phyloP scores from a whole-genome alignment of 1,140 invertebrate species.

The Saxidomus purpurata region DNA sequence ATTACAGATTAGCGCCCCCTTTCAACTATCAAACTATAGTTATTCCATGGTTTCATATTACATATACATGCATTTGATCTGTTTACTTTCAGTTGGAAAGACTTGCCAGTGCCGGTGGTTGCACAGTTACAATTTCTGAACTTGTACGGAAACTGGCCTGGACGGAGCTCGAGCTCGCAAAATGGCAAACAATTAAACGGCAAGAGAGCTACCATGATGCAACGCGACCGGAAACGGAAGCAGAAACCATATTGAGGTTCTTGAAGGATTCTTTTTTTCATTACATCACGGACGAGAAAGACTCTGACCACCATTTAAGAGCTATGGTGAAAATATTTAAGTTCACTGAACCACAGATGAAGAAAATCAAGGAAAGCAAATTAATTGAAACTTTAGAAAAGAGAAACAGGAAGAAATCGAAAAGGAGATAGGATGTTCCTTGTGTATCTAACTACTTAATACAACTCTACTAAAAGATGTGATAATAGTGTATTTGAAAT shows the following conservation, averaged over 20 bases:
- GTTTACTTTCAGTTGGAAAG: constrained; percentile 74
- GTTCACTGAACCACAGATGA: constrained; percentile 78
- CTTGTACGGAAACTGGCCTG: constrained; percentile 74
- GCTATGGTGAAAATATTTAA: constrained; percentile 82
- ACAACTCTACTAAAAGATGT: too few species aligned
- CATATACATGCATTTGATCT: too few species aligned
- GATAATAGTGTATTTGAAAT: too few species aligned
- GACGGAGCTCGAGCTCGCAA: constrained; percentile 80
- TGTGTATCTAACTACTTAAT: too few species aligned
- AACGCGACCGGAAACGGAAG: constrained; percentile 78
- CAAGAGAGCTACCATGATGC: constrained; percentile 78
- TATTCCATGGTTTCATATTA: too few species aligned
- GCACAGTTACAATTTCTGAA: constrained; percentile 73
- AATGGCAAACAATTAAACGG: constrained; percentile 80
- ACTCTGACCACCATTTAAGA: constrained; percentile 76
- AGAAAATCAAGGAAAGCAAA: constrained; percentile 73
- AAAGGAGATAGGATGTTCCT: neutral
- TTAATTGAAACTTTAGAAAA: constrained; percentile 51
- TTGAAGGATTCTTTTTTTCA: constrained; percentile 82
- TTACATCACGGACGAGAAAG: constrained; percentile 77
- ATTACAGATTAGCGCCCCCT: too few species aligned
- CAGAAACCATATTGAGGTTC: constrained; percentile 79
- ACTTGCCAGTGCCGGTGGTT: constrained; percentile 56
- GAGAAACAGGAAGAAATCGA: constrained; percentile 40
- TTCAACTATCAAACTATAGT: too few species aligned